phyloP scores from a whole-genome alignment of 2,113 vertebrate species.

The Corydoras sp. region DNA sequence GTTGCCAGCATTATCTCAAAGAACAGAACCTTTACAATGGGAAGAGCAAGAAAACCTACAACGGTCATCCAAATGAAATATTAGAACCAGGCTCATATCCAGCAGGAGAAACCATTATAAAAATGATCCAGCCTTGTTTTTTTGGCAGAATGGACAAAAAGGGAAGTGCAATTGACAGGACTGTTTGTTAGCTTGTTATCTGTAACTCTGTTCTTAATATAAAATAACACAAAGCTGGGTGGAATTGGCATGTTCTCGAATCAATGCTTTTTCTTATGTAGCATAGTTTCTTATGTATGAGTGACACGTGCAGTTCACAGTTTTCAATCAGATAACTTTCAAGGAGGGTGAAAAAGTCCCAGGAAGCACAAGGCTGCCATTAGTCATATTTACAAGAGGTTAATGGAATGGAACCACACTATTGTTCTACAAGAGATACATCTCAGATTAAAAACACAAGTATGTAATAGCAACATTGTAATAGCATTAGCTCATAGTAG shows the following conservation, averaged over 20 bases:
- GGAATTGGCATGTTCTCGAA: constrained; percentile 14
- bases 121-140: constrained; percentile 21
- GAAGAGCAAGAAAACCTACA: constrained; percentile 1
- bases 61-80: constrained; percentile 44
- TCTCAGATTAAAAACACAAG: too few species aligned
- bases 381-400: too few species aligned
- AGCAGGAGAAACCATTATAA: constrained; percentile 35
- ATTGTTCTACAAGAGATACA: too few species aligned
- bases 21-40: background rate
- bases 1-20: constrained; percentile 18
- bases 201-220: constrained; percentile 4
- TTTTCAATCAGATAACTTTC: too few species aligned
- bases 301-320: background rate
- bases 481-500: too few species aligned
- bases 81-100: constrained; percentile 38
- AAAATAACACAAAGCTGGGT: background rate
- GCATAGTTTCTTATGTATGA: background rate
- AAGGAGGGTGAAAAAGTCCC: too few species aligned
- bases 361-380: too few species aligned
- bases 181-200: constrained; percentile 25
- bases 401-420: too few species aligned
- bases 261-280: constrained; percentile 1
- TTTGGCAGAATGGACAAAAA: constrained; percentile 37
- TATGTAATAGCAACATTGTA: too few species aligned
- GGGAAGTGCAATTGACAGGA: constrained; percentile 12